Percentiles rank a stretch among this genome's conserved stretches.
Conservation (phyloP, 2,113 vertebrate species). For the Uropsilus gracilis region DNA sequence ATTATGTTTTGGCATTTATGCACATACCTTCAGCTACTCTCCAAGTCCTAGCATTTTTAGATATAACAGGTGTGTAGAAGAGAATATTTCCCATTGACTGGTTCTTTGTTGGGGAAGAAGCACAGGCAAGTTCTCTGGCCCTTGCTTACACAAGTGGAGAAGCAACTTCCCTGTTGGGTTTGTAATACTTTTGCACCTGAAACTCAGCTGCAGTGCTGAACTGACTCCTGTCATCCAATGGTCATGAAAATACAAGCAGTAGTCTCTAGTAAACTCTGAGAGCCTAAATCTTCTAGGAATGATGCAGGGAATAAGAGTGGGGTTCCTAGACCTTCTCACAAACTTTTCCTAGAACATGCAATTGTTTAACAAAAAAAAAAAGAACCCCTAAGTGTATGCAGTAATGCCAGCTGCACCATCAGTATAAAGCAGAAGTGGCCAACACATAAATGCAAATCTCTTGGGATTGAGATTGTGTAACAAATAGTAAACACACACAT, state of each 20-base stretch:
- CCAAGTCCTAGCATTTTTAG: not conserved
- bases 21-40: not conserved
- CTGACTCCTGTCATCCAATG: not conserved
- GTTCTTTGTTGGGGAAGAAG: not conserved
- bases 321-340: not conserved
- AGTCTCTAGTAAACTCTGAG: not conserved
- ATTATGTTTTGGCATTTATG: not conserved
- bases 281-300: not conserved
- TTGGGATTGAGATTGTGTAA: not conserved
- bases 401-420: not conserved
- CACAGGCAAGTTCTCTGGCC: not conserved
- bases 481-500: constrained; percentile 28
- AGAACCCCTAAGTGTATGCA: not conserved
- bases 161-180: not conserved
- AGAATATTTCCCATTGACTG: not conserved
- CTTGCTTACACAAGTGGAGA: not conserved
- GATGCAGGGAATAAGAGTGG: not conserved
- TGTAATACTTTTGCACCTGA: not conserved
- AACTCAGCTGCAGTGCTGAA: not conserved
- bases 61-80: not conserved
- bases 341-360: not conserved
- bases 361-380: constrained; percentile 1
- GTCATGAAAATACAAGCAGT: not conserved
- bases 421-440: constrained; percentile 38
- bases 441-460: not conserved